Percentiles rank a stretch among this genome's conserved stretches.
phyloP scores from a whole-genome alignment of 2,797 vertebrate genomes.

The Rhinoraja longicauda region DNA sequence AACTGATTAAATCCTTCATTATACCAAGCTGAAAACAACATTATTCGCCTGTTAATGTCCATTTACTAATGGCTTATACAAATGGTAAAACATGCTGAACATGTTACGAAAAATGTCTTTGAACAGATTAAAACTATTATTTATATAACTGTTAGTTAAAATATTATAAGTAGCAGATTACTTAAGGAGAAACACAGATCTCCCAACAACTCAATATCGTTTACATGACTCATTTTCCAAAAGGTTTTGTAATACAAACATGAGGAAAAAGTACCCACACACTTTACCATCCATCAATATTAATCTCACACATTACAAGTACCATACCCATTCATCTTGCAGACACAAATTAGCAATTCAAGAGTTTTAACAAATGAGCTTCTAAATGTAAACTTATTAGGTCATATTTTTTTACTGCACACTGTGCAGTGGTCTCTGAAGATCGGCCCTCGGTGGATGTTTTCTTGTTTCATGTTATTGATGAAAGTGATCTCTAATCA shows the following conservation, averaged over 20 bases:
- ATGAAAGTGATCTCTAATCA: slow-evolving; percentile 81
- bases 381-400: slow-evolving; percentile 88
- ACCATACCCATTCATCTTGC: slow-evolving; percentile 84
- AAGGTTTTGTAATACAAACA: background rate
- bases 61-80: background rate
- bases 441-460: slow-evolving; percentile 73
- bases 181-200: no score
- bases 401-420: slow-evolving; percentile 78
- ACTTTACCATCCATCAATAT: slow-evolving; percentile 70
- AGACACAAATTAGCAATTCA: slow-evolving; percentile 94
- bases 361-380: slow-evolving; percentile 87
- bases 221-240: background rate
- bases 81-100: background rate
- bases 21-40: background rate
- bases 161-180: background rate
- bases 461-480: slow-evolving; percentile 78
- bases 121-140: background rate
- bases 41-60: background rate
- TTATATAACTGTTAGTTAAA: background rate
- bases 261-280: slow-evolving; percentile 53
- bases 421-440: slow-evolving; percentile 74
- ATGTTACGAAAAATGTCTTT: background rate
- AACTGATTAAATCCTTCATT: background rate
- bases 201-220: background rate
- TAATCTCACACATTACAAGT: slow-evolving; percentile 68